Percentiles rank a stretch among this genome's conserved stretches.
These are phyloP conservation scores for Altica lythri DNA, from an alignment of 2,888 invertebrate species.

Conservation along the genomic window DNA sequence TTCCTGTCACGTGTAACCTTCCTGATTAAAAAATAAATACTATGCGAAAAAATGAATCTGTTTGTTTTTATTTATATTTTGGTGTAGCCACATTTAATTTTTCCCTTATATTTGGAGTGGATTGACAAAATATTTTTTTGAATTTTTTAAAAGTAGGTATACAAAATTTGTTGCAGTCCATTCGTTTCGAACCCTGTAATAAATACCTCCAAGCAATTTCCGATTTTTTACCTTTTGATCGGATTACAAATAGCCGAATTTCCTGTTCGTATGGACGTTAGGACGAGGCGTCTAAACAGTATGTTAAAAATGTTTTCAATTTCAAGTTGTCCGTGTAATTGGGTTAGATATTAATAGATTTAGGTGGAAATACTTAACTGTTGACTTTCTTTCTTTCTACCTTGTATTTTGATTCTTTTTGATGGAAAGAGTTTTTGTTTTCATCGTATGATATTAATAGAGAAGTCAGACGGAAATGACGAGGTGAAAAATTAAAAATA, in stretches of 20 bases:
- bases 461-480: not conserved
- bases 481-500: not conserved
- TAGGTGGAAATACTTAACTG: constrained; percentile 25
- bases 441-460: not conserved
- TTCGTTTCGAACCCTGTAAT: not conserved
- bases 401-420: constrained; percentile 17
- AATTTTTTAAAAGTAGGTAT: too few relatives aligned
- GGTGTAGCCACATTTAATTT: too few relatives aligned
- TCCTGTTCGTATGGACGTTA: constrained; percentile 1
- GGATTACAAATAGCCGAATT: constrained; percentile 8
- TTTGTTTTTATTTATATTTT: too few relatives aligned
- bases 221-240: constrained; percentile 16
- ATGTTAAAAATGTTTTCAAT: constrained; percentile 30
- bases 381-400: constrained; percentile 18
- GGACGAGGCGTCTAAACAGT: too few relatives aligned
- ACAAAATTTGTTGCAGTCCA: too few relatives aligned
- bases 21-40: too few relatives aligned
- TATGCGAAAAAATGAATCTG: too few relatives aligned
- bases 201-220: not conserved
- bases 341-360: constrained; percentile 35
- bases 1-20: too few relatives aligned
- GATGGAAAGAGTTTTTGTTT: not conserved
- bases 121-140: too few relatives aligned
- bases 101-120: too few relatives aligned
- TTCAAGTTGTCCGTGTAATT: constrained; percentile 29